phyloP scores from a whole-genome alignment of 64 coral and sea anemone species.

The Catalaphyllia jardinei region DNA sequence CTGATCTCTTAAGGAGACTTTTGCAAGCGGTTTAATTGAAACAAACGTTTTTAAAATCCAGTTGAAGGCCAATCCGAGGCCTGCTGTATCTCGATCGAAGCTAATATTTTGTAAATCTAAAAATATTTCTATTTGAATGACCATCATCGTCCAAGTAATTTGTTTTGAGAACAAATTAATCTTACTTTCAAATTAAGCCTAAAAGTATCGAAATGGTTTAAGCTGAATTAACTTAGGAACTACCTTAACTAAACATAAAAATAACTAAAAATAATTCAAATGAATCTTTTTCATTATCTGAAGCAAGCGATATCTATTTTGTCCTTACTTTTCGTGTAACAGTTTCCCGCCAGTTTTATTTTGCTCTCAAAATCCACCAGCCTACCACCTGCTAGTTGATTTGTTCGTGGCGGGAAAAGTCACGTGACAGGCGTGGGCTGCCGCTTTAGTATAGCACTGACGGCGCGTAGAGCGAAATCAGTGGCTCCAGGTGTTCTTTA shows the following conservation, averaged over 20 bases:
- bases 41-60: not conserved
- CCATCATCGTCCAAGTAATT: not conserved
- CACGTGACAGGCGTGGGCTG: not conserved
- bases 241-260: not conserved
- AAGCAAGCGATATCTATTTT: not conserved
- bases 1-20: not conserved
- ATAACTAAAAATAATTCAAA: not conserved
- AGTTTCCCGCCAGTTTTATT: constrained; percentile 8
- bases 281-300: not conserved
- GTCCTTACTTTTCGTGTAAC: not conserved
- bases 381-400: not conserved
- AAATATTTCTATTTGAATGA: not conserved
- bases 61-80: too few relatives aligned
- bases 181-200: too few relatives aligned
- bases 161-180: not conserved
- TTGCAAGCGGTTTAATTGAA: not conserved
- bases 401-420: not conserved
- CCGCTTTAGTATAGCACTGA: not conserved
- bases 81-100: too few relatives aligned
- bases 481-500: too few relatives aligned
- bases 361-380: constrained; percentile 17
- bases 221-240: not conserved
- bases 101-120: not conserved
- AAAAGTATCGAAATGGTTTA: not conserved
- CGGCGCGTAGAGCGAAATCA: too few relatives aligned